Evolutionary conservation across 2,888 invertebrate genomes (phyloP), one percentile per base, ranked within the genome.

Genomic region (Pachliopta kotzebuea): DNA sequence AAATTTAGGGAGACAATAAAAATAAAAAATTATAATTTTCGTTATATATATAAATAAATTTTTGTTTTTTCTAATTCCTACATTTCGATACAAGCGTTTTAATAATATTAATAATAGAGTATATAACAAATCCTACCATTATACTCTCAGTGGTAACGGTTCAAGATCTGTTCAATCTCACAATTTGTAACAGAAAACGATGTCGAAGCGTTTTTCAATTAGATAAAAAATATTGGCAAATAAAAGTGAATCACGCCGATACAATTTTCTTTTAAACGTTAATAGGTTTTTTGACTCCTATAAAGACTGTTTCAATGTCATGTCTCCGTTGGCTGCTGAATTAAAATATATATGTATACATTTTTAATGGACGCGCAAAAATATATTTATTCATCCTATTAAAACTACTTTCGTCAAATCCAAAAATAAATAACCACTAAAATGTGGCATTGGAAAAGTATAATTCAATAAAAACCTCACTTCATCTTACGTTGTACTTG

Each of bases 251-350:
- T 66, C 63, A 67, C 66, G 68, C 68, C 69, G 71, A 72, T 70
- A 70, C 57, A 69, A 57, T 70, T 75, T 77, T 80, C 74, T 71
- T 72, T 71, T 77, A 80, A 76, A 76, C 77, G 78, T 81, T 86
- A 82, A 88, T 84, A 84, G 84, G 88, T 86, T 89, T 79, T 82
- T 88, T 89, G 86, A 81, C 88, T 78, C 78, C 81, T 69, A 80
- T 80, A 81, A 81, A 83, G 74, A 68, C 77, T 74, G 75, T 75
- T 78, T 81, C 84, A 86, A 83, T 85, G 86, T 82, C 83, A 60
- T 56, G 59, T 52, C 37, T 42, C 55, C 58, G 61, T 24, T 37
- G 49, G 45, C 42, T n/a, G 58, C 62, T 17, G 50, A 21, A 7
- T 20, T 55, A 59, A 62, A 50, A 62, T 57, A 60, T 31, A 60